Base-by-base conservation (phyloP, 92 coral and sea anemone species). In the Nematostella vectensis region DNA sequence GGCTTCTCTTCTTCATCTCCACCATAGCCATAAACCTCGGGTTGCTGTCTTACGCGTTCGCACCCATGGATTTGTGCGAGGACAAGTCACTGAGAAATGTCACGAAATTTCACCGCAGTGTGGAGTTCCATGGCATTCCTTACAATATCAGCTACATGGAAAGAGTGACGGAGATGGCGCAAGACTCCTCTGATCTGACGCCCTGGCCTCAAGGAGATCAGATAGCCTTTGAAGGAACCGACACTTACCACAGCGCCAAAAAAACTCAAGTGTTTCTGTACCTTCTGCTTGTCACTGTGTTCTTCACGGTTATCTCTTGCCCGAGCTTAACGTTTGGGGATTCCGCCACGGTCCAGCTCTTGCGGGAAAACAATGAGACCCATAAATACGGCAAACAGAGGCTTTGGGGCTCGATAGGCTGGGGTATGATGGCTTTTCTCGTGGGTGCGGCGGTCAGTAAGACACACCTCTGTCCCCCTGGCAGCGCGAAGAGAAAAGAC, bases 351-450 rank as follows among this genome's bases (percentile, higher is more conserved):
- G 98, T 91, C 8, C 87, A 86, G 65, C 77, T 87, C 31, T 58
- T 91, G 45, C 83, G 77, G 58, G 80, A 67, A 30, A 77, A 75
- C 47, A 57, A 60, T 15, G 96, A 91, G 64, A 86, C 98, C 1
- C 96, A 81, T 45, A 91, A 85, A 53, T 91, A 91, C 48, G 98
- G 98, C 2, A 77, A 82, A 49, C 98, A 91, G 47, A 62, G 98
- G 24, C 67, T 91, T 9, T 91, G 95, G 95, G 98, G 98, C 11
- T 91, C 98, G 23, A 76, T 86, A 11, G 98, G 98, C 0, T 86
- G 77, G 69, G 98, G 98, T 0, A 65, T 83, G 40, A 80, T 81
- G 70, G 95, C 98, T 2, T 91, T 91, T 59, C 57, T 86, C 12
- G 87, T 91, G 1, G 98, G 98, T 13, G 81, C 98, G 2, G 88